A percentile compares a stretch with the other conserved stretches of the same genome.
These are phyloP conservation scores for Diadema setosum DNA, from an alignment of 35 echinoderm and acorn worm species.

Conservation along the genomic window DNA sequence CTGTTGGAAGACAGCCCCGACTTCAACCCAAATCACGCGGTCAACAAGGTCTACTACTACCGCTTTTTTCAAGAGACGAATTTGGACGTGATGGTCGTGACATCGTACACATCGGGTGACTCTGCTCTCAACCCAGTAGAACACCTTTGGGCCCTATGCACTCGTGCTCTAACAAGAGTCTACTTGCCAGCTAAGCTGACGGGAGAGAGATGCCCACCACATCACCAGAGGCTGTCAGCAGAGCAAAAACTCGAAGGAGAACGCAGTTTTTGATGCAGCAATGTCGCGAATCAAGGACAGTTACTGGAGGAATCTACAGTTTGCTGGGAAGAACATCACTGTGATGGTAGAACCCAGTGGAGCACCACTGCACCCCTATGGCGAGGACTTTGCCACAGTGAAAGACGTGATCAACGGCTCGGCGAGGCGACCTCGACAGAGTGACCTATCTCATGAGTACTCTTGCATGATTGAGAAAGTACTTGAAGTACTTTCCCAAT, in stretches of 20 bases:
- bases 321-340: not conserved
- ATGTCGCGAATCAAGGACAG: not conserved
- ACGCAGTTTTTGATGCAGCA: conserved; percentile 14
- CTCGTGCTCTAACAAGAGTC: not conserved
- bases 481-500: too few species aligned
- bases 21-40: conserved; percentile 40
- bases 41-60: conserved; percentile 34
- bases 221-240: too few species aligned
- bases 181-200: not conserved
- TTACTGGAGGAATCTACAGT: conserved; percentile 2
- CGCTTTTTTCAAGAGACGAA: conserved; percentile 10
- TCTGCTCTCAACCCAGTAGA: conserved; percentile 41
- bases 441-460: not conserved
- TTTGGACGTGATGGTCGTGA: conserved; percentile 10
- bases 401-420: not conserved
- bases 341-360: not conserved
- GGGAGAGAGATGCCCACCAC: too few species aligned
- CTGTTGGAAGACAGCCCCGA: not conserved
- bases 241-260: conserved; percentile 14
- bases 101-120: conserved; percentile 23
- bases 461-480: too few species aligned
- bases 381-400: not conserved
- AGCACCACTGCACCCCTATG: not conserved
- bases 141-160: conserved; percentile 22
- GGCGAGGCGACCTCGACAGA: not conserved